A percentile compares a stretch with the other conserved stretches of the same genome.
Evolutionary conservation across 2,797 vertebrate genomes (phyloP).

Genomic region (Myiotriccus ornatus): DNA sequence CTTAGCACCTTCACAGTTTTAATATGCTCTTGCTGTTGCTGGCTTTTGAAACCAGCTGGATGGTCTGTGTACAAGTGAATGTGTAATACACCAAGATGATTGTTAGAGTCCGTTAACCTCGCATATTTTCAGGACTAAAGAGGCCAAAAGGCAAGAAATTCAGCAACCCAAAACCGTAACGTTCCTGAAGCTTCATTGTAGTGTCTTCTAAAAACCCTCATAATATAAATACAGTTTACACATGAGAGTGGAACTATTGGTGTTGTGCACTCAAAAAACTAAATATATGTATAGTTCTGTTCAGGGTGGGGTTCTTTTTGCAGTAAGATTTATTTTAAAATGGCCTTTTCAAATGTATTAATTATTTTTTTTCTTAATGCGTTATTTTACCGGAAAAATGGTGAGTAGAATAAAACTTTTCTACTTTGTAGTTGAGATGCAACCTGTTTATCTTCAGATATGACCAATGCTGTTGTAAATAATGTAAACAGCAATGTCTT

Average conservation of each 20-base stretch:
- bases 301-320: not conserved
- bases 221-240: not conserved
- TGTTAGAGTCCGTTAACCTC: not conserved
- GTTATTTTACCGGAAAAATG: not conserved
- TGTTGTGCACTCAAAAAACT: not conserved
- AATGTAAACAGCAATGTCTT: not conserved
- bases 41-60: constrained; percentile 2
- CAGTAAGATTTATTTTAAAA: not conserved
- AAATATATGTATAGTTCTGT: not conserved
- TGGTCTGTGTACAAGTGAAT: not conserved
- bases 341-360: not conserved
- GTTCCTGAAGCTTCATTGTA: not conserved
- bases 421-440: not conserved
- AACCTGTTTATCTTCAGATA: not conserved
- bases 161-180: not conserved
- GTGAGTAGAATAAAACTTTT: not conserved
- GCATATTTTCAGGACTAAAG: not conserved
- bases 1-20: not conserved
- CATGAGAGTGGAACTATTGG: not conserved
- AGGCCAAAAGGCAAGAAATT: not conserved
- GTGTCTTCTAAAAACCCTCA: not conserved
- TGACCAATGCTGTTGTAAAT: not conserved
- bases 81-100: not conserved
- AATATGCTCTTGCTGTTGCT: not conserved
- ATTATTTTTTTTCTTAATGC: not conserved